Base-by-base conservation (phyloP, 2,888 invertebrate species). In the Anthophora plumipes region DNA sequence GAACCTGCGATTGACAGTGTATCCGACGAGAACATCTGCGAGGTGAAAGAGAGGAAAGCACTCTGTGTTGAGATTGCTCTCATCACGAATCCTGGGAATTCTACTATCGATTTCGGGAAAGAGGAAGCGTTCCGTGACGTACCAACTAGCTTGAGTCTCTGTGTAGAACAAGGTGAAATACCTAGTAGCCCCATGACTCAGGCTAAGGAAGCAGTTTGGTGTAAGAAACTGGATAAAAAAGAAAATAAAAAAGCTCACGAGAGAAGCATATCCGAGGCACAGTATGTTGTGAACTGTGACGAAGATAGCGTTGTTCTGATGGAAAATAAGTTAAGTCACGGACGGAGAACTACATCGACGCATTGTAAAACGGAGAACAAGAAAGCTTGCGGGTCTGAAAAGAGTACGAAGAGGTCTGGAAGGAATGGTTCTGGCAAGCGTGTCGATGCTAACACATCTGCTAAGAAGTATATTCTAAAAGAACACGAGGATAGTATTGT, bases 1-100 rank as follows among this genome's bases (percentile, higher is more conserved):
- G 93, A 93, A 69, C 92, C 92, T 9, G 91, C 90, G 50, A 92
- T 93, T 77, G 93, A 92, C 87, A 90, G 88, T 71, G 90, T 93
- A 0, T 89, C 91, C 11, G 92, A 91, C 61, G 91, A 92, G 25
- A 91, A 89, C 75, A 92, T 92, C 68, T 87, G 89, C 64, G 93
- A 93, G 74, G 88, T 93, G 4, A 90, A 89, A 60, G 91, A 90
- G 22, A 85, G 79, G 6, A 90, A 90, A 67, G 82, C 88, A 0
- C 89, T 93, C 1, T 93, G 92, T 81, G 93, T 91, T 0, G 91
- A 92, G 77, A 91, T 90, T 17, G 88, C 88, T 0, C 77, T 82
- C n/a, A 84, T 87, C 60, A 68, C 61, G 8, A 76, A 81, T 8
- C 75, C 85, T 0, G 85, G 84, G 1, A 73, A 76, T 20, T 67